A percentile compares a stretch with the other conserved stretches of the same genome.
phyloP scores from a whole-genome alignment of 2,888 invertebrate genomes.

The Pseudococcus longispinus region DNA sequence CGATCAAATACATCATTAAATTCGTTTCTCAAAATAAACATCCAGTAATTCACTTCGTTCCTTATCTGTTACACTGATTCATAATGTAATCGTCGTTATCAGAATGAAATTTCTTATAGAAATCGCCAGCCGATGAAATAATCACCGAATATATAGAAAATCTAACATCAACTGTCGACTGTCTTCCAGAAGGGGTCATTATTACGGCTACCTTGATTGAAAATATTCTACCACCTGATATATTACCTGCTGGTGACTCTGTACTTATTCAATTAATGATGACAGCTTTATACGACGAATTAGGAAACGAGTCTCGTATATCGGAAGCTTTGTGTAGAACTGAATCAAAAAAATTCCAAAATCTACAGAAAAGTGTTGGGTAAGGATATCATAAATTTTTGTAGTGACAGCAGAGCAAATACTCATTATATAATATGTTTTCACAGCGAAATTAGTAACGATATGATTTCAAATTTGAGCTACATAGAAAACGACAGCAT shows the following conservation, averaged over 20 bases:
- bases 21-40: not conserved
- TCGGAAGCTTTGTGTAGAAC: slow-evolving; percentile 81
- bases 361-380: slow-evolving; percentile 66
- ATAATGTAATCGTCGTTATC: not conserved
- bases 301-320: slow-evolving; percentile 67
- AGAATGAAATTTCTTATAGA: not conserved
- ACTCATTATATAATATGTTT: not conserved
- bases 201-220: slow-evolving; percentile 68
- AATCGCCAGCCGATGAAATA: slow-evolving; percentile 1
- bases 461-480: slow-evolving; percentile 60
- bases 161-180: slow-evolving; percentile 63
- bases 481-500: slow-evolving; percentile 1
- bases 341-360: slow-evolving; percentile 77
- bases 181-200: slow-evolving; percentile 70
- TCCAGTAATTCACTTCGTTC: not conserved
- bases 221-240: slow-evolving; percentile 73
- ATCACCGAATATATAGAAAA: slow-evolving; percentile 28
- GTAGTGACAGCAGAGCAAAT: not conserved
- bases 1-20: slow-evolving; percentile 31
- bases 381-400: slow-evolving; percentile 51
- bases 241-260: slow-evolving; percentile 74
- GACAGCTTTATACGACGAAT: slow-evolving; percentile 61
- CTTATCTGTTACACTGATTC: slow-evolving; percentile 1
- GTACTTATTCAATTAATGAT: slow-evolving; percentile 76
- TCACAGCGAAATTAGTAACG: slow-evolving; percentile 60